These are phyloP conservation scores for Nematopogon swammerdamellus DNA, from an alignment of 2,888 invertebrate species.

Conservation along the genomic window DNA sequence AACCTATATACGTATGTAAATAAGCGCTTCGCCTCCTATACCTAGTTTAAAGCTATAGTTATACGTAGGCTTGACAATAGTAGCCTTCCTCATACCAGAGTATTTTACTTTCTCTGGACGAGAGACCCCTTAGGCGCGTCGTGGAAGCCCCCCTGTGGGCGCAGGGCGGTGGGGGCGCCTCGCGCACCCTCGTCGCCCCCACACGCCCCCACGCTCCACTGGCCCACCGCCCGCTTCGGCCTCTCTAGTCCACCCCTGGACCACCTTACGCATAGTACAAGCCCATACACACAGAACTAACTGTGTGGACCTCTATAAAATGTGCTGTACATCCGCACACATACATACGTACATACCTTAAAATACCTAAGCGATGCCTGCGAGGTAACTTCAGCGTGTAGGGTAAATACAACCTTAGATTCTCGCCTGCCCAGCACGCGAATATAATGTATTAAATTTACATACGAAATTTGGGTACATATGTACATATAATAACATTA, in stretches of 20 bases:
- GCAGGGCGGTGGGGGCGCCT: constrained; percentile 19
- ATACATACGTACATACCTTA: constrained; percentile 31
- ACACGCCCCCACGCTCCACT: no score
- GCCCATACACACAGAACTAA: constrained; percentile 51
- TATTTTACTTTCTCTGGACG: constrained; percentile 57
- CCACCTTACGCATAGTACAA: constrained; percentile 47
- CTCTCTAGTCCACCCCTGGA: constrained; percentile 20
- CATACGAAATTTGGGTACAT: background rate
- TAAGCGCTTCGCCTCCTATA: constrained; percentile 43
- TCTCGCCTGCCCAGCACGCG: background rate
- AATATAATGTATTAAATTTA: background rate
- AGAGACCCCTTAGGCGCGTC: constrained; percentile 48
- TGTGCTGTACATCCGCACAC: constrained; percentile 21
- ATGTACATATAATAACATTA: no score
- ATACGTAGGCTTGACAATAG: constrained; percentile 53
- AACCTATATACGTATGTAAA: constrained; percentile 52
- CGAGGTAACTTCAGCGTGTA: background rate
- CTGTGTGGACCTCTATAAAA: constrained; percentile 49
- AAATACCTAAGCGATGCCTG: background rate
- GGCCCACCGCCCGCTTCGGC: constrained; percentile 17
- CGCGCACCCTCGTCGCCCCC: no score
- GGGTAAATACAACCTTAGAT: background rate
- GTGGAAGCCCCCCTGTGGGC: constrained; percentile 30
- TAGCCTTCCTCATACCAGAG: constrained; percentile 54
- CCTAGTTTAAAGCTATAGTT: constrained; percentile 55